phyloP scores from a whole-genome alignment of 2,113 vertebrate genomes.

The Salvator merianae region DNA sequence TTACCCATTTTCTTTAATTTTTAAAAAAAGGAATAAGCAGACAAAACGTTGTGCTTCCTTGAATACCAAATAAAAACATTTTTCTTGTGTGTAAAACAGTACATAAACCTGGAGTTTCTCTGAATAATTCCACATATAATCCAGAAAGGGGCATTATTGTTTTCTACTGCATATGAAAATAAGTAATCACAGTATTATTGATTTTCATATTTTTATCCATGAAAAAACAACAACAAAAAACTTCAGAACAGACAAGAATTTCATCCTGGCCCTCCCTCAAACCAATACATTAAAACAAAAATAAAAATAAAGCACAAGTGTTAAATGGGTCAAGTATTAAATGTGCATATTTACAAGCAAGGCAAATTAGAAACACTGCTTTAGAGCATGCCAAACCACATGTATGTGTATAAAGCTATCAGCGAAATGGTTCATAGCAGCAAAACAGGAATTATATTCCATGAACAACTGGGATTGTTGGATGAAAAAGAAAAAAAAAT shows the following conservation, averaged over 20 bases:
- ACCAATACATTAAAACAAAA: constrained; percentile 50
- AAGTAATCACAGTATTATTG: constrained; percentile 73
- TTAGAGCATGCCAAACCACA: constrained; percentile 69
- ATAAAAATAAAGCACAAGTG: constrained; percentile 68
- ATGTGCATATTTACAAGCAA: constrained; percentile 69
- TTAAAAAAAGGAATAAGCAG: constrained; percentile 88
- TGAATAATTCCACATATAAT: constrained; percentile 83
- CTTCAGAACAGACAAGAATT: constrained; percentile 74
- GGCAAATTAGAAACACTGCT: constrained; percentile 66
- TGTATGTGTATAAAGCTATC: constrained; percentile 63
- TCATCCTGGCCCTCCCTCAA: constrained; percentile 20
- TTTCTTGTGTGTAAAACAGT: constrained; percentile 78
- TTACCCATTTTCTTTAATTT: constrained; percentile 82
- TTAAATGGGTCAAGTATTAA: constrained; percentile 76
- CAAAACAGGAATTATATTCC: constrained; percentile 46
- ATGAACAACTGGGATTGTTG: not conserved
- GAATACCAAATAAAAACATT: constrained; percentile 77
- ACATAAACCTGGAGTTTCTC: constrained; percentile 71
- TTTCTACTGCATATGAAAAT: constrained; percentile 85
- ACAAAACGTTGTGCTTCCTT: constrained; percentile 74
- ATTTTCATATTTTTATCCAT: constrained; percentile 62
- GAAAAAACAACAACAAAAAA: constrained; percentile 63
- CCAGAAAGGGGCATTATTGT: constrained; percentile 78
- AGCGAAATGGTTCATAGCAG: constrained; percentile 64
- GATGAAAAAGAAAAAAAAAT: not conserved